A percentile compares a stretch with the other conserved stretches of the same genome.
Evolutionary conservation across 2,888 invertebrate genomes (phyloP).

Genomic region (Apodemia duryi): DNA sequence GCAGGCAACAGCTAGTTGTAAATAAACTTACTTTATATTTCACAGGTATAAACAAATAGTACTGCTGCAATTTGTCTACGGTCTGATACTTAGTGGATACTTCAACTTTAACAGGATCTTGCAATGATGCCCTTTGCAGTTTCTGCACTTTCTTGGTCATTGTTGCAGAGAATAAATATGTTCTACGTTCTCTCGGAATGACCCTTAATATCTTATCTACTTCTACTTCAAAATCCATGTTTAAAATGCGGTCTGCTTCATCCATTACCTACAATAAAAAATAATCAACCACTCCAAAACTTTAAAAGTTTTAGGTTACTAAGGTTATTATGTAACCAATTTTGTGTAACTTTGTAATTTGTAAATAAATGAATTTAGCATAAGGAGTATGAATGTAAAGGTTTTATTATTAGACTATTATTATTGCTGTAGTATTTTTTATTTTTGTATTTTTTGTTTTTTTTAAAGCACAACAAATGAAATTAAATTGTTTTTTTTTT

Average conservation of each 20-base stretch:
- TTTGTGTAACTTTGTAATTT: too few species aligned
- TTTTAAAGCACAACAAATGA: too few species aligned
- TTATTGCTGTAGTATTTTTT: too few species aligned
- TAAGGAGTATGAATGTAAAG: too few species aligned
- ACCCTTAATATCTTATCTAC: conserved; percentile 95
- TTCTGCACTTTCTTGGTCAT: conserved; percentile 99
- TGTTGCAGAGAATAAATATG: conserved; percentile 98
- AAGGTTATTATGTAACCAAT: too few species aligned
- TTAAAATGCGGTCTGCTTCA: conserved; percentile 98
- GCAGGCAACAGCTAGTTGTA: background rate
- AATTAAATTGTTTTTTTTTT: too few species aligned
- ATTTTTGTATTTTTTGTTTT: too few species aligned
- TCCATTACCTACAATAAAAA: conserved; percentile 89
- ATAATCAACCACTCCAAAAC: background rate
- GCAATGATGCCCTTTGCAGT: conserved; percentile 95
- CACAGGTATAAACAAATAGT: conserved; percentile 95
- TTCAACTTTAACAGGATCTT: conserved; percentile 97
- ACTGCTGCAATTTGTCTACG: conserved; percentile 96
- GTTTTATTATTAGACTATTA: too few species aligned
- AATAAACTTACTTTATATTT: conserved; percentile 89
- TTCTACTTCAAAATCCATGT: conserved; percentile 99
- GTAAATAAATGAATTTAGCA: too few species aligned
- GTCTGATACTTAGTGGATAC: conserved; percentile 98
- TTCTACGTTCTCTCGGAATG: conserved; percentile 93
- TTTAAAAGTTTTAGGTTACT: too few species aligned